phyloP scores from a whole-genome alignment of 1,140 invertebrate species.

The Zeugodacus cucurbitae region DNA sequence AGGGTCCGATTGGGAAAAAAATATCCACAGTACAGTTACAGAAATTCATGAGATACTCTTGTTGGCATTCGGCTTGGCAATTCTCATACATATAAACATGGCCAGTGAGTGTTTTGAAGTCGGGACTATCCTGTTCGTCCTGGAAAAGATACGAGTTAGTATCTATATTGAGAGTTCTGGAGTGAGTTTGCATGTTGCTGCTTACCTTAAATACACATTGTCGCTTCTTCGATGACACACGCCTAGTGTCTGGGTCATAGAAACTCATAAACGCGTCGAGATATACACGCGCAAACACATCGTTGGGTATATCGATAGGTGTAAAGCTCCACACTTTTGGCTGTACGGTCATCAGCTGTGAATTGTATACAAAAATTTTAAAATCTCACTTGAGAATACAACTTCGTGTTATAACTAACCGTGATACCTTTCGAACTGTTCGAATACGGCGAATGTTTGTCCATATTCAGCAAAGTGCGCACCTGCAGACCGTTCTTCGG shows the following conservation, averaged over 20 bases:
- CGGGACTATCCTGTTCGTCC: slow-evolving; percentile 42
- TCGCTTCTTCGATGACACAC: slow-evolving; percentile 44
- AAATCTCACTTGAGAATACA: not conserved
- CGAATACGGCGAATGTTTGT: not conserved
- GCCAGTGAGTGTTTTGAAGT: slow-evolving; percentile 50
- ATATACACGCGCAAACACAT: not conserved
- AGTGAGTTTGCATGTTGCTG: too few species aligned
- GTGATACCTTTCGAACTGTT: slow-evolving; percentile 52
- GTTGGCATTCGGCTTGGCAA: slow-evolving; percentile 56
- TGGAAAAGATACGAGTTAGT: not conserved
- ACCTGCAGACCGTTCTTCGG: not conserved
- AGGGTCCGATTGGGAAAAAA: slow-evolving; percentile 54
- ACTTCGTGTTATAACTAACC: slow-evolving; percentile 41
- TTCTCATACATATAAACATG: slow-evolving; percentile 59
- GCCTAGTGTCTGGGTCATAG: slow-evolving; percentile 49
- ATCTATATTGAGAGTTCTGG: too few species aligned
- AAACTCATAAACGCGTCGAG: not conserved
- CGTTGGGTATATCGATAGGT: not conserved
- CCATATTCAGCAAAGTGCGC: not conserved
- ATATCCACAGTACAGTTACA: slow-evolving; percentile 61
- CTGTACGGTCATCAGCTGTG: not conserved
- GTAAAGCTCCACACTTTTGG: slow-evolving; percentile 20
- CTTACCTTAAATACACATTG: slow-evolving; percentile 49
- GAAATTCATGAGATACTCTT: slow-evolving; percentile 50
- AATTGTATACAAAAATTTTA: not conserved